These are phyloP conservation scores for Shargacucullia verbasci DNA, from an alignment of 2,888 invertebrate genomes.

Conservation along the genomic window DNA sequence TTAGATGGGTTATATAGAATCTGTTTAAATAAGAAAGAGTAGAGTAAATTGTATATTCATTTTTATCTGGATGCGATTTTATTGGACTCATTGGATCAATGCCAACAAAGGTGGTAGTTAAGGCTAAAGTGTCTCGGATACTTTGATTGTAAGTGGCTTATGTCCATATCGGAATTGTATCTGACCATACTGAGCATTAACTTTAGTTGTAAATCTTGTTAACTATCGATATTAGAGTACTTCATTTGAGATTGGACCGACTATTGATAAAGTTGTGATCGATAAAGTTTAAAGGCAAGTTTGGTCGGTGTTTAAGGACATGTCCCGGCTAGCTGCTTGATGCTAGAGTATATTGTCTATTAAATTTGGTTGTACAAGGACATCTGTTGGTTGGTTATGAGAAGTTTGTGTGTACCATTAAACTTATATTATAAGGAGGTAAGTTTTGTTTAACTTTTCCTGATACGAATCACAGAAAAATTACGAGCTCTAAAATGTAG, in stretches of 20 bases:
- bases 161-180: background rate
- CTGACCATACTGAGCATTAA: constrained; percentile 11
- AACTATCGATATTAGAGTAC: constrained; percentile 48
- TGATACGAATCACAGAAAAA: no score
- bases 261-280: constrained; percentile 84
- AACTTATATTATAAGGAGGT: no score
- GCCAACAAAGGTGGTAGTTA: no score
- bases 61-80: no score
- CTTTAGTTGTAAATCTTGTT: constrained; percentile 36
- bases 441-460: no score
- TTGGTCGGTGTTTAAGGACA: constrained; percentile 59
- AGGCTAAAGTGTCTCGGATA: no score
- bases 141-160: constrained; percentile 1
- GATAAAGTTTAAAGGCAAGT: constrained; percentile 78
- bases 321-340: constrained; percentile 40
- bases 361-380: constrained; percentile 31
- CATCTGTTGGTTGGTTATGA: constrained; percentile 13
- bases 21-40: no score
- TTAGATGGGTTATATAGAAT: constrained; percentile 31
- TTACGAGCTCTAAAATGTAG: no score
- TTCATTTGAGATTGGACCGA: constrained; percentile 59
- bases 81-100: no score
- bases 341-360: constrained; percentile 21
- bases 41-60: no score
- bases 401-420: constrained; percentile 1